These are phyloP conservation scores for Borostomias antarcticus DNA, from an alignment of 2,797 vertebrate genomes.

Conservation along the genomic window DNA sequence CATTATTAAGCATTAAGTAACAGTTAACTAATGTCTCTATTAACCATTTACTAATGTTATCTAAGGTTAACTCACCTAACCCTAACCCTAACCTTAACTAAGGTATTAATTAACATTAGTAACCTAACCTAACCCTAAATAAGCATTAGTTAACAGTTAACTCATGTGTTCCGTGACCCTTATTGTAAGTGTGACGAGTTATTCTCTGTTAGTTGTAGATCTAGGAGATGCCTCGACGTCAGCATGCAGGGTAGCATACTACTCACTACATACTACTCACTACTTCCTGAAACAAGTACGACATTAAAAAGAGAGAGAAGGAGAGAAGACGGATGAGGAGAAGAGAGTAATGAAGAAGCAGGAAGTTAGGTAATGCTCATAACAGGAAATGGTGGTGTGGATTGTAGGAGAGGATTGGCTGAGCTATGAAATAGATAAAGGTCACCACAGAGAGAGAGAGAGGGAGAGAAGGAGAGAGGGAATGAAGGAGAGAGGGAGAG, in stretches of 20 bases:
- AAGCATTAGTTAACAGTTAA: too few species aligned
- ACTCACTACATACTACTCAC: constrained; percentile 53
- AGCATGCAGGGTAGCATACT: not conserved
- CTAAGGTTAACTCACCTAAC: too few species aligned
- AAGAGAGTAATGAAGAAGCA: constrained; percentile 27
- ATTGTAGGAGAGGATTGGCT: constrained; percentile 74
- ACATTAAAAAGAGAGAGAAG: constrained; percentile 33
- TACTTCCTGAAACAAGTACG: constrained; percentile 55
- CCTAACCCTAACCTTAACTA: too few species aligned
- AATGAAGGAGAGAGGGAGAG: constrained; percentile 19
- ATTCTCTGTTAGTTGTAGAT: not conserved
- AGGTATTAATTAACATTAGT: too few species aligned
- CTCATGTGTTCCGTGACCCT: too few species aligned
- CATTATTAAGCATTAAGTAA: too few species aligned
- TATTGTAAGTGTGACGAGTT: too few species aligned
- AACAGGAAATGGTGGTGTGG: constrained; percentile 72
- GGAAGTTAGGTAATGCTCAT: constrained; percentile 65
- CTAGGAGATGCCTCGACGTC: too few species aligned
- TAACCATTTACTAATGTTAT: too few species aligned
- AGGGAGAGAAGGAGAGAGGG: constrained; percentile 9
- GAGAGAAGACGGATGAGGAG: constrained; percentile 33
- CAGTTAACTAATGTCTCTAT: too few species aligned
- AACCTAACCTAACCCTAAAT: too few species aligned
- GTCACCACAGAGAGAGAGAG: constrained; percentile 43
- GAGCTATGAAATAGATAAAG: constrained; percentile 76